Base-by-base conservation (phyloP, 2,888 invertebrate genomes). In the Vesta saturnalis region DNA sequence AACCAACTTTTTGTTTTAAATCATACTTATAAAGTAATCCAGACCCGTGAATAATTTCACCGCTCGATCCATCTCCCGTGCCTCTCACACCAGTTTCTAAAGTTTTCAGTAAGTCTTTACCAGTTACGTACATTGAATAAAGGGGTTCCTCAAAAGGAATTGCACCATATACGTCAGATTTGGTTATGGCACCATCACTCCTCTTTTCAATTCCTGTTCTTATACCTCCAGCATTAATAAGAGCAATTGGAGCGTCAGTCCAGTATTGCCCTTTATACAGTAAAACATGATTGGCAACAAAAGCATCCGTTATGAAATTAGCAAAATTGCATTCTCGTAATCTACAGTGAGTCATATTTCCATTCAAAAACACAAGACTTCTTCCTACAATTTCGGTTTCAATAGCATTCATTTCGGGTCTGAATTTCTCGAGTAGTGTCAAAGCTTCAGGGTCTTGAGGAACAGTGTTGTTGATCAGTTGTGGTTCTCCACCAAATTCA, bases 31-130 rank as follows among this genome's bases (percentile, higher is more conserved):
- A 90, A 76, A 85, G 87, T 10, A 93, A 73, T 0, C 96, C 96
- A 14, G 96, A 94, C 64, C 92, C 85, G 85, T 97, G 96, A 3
- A 96, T 85, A 78, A 95, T 96, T 72, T 90, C 91, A 0, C 95
- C 95, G n/a, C 69, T 67, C 0, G 83, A 83, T 1, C 83, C 83
- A 65, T 82, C 82, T 0, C 84, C 84, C 43, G 81, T 78, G 23
- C 80, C 77, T 55, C 83, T 76, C 10, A 79, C 78, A 10, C 81
- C 81, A 21, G 78, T 77, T 72, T 84, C 84, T 10, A 84, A 64
- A 18, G 80, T 78, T 68, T 88, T 83, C 60, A 85, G 80, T 1
- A 97, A 80, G 22, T 85, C 83, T 57, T 85, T 84, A 0, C 96
- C 96, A 16, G 85, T 89, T n/a, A 96, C 82, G 49, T 85, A 85